A percentile compares a stretch with the other conserved stretches of the same genome.
Conservation (phyloP, 2,888 invertebrate species). For the Oscheius sp. region DNA sequence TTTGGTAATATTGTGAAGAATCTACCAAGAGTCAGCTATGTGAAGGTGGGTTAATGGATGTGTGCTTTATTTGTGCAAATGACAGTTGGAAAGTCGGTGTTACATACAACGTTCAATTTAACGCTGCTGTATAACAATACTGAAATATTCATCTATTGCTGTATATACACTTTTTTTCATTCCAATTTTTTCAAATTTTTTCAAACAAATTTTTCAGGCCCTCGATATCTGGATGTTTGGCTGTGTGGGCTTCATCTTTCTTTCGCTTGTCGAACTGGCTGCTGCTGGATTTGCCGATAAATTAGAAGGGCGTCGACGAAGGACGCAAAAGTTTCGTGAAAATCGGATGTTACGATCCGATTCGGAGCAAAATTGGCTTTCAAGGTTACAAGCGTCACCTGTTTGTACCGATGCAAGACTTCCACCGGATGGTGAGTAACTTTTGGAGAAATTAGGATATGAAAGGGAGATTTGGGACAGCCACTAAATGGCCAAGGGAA, state of each 20-base stretch:
- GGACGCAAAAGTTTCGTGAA: constrained; percentile 53
- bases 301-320: constrained; percentile 51
- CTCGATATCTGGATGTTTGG: constrained; percentile 70
- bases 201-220: constrained; percentile 41
- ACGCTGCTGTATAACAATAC: no score
- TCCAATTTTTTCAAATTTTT: neutral
- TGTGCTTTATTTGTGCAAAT: neutral
- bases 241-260: constrained; percentile 69
- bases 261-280: constrained; percentile 68
- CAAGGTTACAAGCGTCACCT: constrained; percentile 38
- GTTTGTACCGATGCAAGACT: constrained; percentile 22
- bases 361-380: constrained; percentile 68
- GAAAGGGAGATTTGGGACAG: no score
- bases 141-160: no score
- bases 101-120: no score
- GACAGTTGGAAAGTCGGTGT: no score
- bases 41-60: constrained; percentile 48
- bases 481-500: no score
- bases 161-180: neutral
- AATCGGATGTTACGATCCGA: constrained; percentile 61
- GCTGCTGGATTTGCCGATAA: constrained; percentile 70
- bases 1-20: constrained; percentile 70
- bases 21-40: constrained; percentile 67
- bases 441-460: no score
- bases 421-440: constrained; percentile 27